Percentiles rank a stretch among this genome's conserved stretches.
These are phyloP conservation scores for Leptoteleia sp. DNA, from an alignment of 1,140 invertebrate genomes.

Conservation along the genomic window DNA sequence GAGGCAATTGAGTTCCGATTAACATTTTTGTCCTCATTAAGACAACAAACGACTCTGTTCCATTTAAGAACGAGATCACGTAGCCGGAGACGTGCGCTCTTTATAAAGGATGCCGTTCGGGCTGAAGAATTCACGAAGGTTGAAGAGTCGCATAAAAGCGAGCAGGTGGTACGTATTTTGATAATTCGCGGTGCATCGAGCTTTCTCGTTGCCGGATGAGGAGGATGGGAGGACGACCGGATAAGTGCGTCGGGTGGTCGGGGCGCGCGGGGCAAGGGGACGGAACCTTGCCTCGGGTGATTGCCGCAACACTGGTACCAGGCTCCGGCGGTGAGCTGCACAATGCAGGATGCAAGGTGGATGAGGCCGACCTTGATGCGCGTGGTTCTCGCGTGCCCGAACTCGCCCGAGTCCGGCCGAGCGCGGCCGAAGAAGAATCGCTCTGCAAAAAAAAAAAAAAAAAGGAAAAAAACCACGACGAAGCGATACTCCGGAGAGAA, in stretches of 20 bases:
- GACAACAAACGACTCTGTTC: constrained; percentile 42
- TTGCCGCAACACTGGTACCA: constrained; percentile 58
- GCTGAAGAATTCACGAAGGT: constrained; percentile 51
- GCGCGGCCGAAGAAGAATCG: constrained; percentile 64
- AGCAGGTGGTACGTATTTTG: constrained; percentile 75
- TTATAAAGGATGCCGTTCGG: constrained; percentile 50
- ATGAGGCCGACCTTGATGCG: constrained; percentile 81
- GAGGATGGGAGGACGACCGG: constrained; percentile 38
- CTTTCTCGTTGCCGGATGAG: constrained; percentile 62
- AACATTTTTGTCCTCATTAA: constrained; percentile 53
- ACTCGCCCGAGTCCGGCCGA: constrained; percentile 70
- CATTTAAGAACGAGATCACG: constrained; percentile 25
- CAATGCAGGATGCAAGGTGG: constrained; percentile 73
- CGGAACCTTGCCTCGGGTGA: constrained; percentile 46
- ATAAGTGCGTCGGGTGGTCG: constrained; percentile 18
- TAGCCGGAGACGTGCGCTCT: constrained; percentile 12
- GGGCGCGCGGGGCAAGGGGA: constrained; percentile 4
- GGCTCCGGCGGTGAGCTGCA: constrained; percentile 43
- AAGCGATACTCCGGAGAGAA: constrained; percentile 52
- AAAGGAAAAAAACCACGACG: constrained; percentile 33
- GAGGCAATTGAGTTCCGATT: constrained; percentile 40
- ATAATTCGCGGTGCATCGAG: constrained; percentile 73
- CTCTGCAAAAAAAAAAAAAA: too few species aligned
- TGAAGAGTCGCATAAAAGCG: constrained; percentile 68
- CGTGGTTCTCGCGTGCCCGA: constrained; percentile 82